phyloP scores from a whole-genome alignment of 2,888 invertebrate species.

The Drosophila trichaetosa region DNA sequence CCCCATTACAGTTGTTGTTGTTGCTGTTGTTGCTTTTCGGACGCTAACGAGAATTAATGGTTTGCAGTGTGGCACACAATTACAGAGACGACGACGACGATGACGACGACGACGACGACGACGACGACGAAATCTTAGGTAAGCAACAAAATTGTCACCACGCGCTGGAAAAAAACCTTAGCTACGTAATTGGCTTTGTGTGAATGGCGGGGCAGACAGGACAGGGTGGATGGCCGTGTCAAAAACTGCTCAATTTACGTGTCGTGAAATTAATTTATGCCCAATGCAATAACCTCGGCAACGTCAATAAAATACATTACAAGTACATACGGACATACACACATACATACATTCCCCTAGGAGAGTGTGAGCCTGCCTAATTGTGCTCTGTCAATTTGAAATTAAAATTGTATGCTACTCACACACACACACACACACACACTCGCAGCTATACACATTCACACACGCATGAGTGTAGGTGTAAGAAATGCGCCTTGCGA shows the following conservation, averaged over 20 bases:
- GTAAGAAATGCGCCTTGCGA: slow-evolving; percentile 74
- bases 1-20: slow-evolving; percentile 39
- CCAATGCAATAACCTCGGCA: slow-evolving; percentile 84
- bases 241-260: slow-evolving; percentile 83
- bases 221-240: slow-evolving; percentile 47
- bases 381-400: slow-evolving; percentile 80
- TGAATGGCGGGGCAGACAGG: not conserved
- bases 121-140: slow-evolving; percentile 70
- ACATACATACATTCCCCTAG: slow-evolving; percentile 3
- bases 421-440: slow-evolving; percentile 26
- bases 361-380: slow-evolving; percentile 52
- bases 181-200: slow-evolving; percentile 74
- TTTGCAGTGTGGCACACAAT: slow-evolving; percentile 83
- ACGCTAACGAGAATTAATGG: slow-evolving; percentile 84
- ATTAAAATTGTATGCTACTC: slow-evolving; percentile 74
- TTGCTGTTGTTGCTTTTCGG: slow-evolving; percentile 58
- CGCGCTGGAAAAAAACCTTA: slow-evolving; percentile 59
- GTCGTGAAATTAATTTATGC: slow-evolving; percentile 85
- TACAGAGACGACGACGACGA: slow-evolving; percentile 66
- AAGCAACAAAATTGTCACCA: slow-evolving; percentile 77
- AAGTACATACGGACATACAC: slow-evolving; percentile 26
- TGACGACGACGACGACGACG: slow-evolving; percentile 44
- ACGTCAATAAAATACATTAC: slow-evolving; percentile 85
- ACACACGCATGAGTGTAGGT: slow-evolving; percentile 21
- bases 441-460: slow-evolving; percentile 11